Percentiles rank a stretch among this genome's conserved stretches.
These are phyloP conservation scores for Eupithecia vulgata DNA, from an alignment of 2,888 invertebrate species.

Conservation along the genomic window DNA sequence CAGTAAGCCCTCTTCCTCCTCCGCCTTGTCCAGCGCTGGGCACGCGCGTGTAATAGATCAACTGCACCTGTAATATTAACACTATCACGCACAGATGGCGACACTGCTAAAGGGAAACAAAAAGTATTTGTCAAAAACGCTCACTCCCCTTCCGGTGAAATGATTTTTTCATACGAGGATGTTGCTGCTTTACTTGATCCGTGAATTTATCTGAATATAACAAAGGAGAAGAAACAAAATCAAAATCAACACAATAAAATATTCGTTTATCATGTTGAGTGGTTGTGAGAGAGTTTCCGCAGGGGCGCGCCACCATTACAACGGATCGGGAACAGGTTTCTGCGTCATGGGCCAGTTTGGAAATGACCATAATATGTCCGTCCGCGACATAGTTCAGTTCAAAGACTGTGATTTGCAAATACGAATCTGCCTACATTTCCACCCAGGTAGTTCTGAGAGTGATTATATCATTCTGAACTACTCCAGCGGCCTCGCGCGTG, in stretches of 20 bases:
- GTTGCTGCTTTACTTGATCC: background rate
- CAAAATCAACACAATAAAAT: no score
- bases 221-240: background rate
- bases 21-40: slow-evolving; percentile 36
- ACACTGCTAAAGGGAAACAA: slow-evolving; percentile 53
- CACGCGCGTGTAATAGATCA: slow-evolving; percentile 68
- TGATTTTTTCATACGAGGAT: slow-evolving; percentile 39
- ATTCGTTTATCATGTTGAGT: no score
- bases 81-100: slow-evolving; percentile 72
- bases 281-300: no score
- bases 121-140: slow-evolving; percentile 61
- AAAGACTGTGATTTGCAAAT: background rate
- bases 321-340: no score
- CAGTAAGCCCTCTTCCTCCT: slow-evolving; percentile 38
- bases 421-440: background rate
- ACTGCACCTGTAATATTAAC: slow-evolving; percentile 74
- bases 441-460: background rate
- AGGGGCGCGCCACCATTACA: no score
- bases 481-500: background rate
- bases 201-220: background rate
- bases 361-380: background rate
- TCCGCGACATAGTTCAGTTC: background rate
- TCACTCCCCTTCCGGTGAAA: slow-evolving; percentile 31
- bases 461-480: background rate
- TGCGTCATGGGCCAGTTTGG: no score